Evolutionary conservation across 2,113 vertebrate species (phyloP).

Genomic region (Chitala chitala): DNA sequence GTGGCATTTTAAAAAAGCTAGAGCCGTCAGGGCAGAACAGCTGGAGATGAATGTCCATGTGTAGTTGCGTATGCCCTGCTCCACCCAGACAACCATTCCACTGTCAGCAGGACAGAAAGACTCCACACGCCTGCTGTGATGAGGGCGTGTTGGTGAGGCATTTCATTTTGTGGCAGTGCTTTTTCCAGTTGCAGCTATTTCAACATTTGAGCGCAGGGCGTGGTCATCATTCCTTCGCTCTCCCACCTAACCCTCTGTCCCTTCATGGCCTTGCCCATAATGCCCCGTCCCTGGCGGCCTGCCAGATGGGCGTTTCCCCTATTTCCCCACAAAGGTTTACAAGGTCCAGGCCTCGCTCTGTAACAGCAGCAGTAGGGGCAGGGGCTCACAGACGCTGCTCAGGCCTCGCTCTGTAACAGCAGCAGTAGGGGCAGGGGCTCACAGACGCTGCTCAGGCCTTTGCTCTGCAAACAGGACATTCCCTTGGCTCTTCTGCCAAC

Average conservation of each 20-base stretch:
- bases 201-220: background rate
- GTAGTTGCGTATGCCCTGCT: background rate
- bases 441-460: background rate
- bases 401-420: background rate
- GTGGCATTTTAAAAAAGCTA: background rate
- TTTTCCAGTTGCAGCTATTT: background rate
- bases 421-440: background rate
- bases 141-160: background rate
- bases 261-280: slow-evolving; percentile 20
- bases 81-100: too few species aligned
- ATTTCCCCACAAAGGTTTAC: too few species aligned
- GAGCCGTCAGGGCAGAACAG: background rate
- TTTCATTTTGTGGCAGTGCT: background rate
- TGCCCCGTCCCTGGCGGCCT: slow-evolving; percentile 43
- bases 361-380: background rate
- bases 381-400: background rate
- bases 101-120: too few species aligned
- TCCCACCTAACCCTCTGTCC: too few species aligned
- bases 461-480: too few species aligned
- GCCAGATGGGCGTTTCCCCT: slow-evolving; percentile 33
- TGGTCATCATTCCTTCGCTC: background rate
- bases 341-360: background rate
- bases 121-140: background rate
- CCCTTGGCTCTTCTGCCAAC: too few species aligned
- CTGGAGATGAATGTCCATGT: background rate